Percentiles rank a stretch among this genome's conserved stretches.
Conservation (phyloP, 1,140 invertebrate species). For the Apis dorsata region DNA sequence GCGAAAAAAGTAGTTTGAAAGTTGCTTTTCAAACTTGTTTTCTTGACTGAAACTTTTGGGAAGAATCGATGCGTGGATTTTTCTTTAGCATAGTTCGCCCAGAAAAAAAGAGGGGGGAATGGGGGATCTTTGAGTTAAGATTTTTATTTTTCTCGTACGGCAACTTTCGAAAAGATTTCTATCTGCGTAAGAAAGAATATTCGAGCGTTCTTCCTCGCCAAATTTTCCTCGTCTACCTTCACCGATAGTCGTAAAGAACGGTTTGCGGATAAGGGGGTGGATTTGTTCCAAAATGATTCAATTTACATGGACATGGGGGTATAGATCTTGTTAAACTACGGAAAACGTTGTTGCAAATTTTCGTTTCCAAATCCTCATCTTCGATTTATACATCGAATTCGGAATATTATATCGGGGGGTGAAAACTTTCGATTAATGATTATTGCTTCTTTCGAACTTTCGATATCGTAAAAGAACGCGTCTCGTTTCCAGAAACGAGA, state of each 20-base stretch:
- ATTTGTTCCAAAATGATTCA: constrained; percentile 20
- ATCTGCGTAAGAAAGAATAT: background rate
- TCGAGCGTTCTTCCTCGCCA: background rate
- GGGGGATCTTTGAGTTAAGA: background rate
- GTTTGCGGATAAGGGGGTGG: background rate
- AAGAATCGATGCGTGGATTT: background rate
- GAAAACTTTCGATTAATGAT: constrained; percentile 5
- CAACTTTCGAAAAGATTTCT: background rate
- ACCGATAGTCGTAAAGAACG: background rate
- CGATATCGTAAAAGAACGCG: constrained; percentile 5
- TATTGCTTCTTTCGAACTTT: constrained; percentile 6
- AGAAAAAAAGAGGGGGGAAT: background rate
- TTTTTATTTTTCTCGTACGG: background rate
- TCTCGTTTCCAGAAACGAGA: background rate
- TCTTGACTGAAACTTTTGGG: background rate
- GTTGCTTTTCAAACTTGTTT: background rate
- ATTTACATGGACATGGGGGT: background rate
- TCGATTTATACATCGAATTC: background rate
- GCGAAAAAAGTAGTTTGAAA: background rate
- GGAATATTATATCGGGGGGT: background rate
- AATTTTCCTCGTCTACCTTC: background rate
- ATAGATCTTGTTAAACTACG: background rate
- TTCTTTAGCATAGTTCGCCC: background rate
- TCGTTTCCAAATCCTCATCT: background rate
- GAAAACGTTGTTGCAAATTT: constrained; percentile 18